A percentile compares a stretch with the other conserved stretches of the same genome.
These are phyloP conservation scores for Setipinna tenuifilis DNA, from an alignment of 2,797 vertebrate species.

Conservation along the genomic window DNA sequence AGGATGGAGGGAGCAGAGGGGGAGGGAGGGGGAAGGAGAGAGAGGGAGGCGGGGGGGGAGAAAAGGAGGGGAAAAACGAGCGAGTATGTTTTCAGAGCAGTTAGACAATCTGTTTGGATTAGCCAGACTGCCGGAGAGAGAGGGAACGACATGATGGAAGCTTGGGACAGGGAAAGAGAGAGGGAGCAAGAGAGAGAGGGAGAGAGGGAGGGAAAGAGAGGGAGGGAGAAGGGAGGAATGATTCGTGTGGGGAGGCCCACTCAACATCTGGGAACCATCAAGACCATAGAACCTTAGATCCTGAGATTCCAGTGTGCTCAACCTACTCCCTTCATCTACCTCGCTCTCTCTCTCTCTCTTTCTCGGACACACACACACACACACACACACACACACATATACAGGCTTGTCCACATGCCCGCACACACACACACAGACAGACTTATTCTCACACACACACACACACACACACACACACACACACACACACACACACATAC, in stretches of 20 bases:
- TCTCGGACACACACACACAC: neutral
- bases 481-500: neutral
- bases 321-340: constrained; percentile 15
- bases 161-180: constrained; percentile 47
- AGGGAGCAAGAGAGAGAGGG: constrained; percentile 47
- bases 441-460: neutral
- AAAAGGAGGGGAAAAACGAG: constrained; percentile 46
- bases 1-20: constrained; percentile 59
- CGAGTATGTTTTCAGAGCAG: constrained; percentile 38
- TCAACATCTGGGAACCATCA: constrained; percentile 23
- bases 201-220: constrained; percentile 44
- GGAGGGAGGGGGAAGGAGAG: constrained; percentile 48
- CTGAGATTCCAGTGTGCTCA: constrained; percentile 54
- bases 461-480: constrained; percentile 10
- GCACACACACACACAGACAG: neutral
- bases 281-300: constrained; percentile 46
- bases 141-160: constrained; percentile 60
- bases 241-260: constrained; percentile 21
- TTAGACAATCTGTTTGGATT: constrained; percentile 70
- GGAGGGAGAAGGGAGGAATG: constrained; percentile 58
- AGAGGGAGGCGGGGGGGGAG: too few relatives aligned
- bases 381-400: constrained; percentile 1
- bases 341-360: neutral
- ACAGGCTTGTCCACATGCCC: neutral
- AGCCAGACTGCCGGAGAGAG: constrained; percentile 70